Base-by-base conservation (phyloP, 2,113 vertebrate species). In the Pelvicachromis taeniatus region DNA sequence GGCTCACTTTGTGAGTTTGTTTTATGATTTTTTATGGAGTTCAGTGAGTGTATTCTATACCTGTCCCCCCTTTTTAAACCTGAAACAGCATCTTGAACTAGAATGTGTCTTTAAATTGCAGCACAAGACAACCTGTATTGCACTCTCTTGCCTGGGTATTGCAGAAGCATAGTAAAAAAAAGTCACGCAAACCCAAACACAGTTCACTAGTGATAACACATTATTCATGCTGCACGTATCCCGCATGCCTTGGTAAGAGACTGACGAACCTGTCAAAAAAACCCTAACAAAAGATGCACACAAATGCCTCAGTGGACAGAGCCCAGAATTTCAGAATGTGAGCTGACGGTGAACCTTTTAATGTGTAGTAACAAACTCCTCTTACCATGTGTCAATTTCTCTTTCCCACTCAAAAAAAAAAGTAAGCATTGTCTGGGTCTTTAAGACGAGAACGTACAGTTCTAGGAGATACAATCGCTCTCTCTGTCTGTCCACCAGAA, bases 391-490 rank as follows among this genome's bases (percentile, higher is more conserved):
- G 50, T 80, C n/a, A 35, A 54, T 83, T 81, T 78, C 84, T 82
- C 45, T 52, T 31, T 61, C 56, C 31, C 78, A 77, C 5, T 45
- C 50, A 59, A 40, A 54, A 10, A 53, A 50, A 5, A 12, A n/a
- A 82, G 26, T 33, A 17, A 54, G 14, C 42, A 1, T 48, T 83
- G 45, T 70, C 23, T 65, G 8, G 16, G 5, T 58, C 68, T 54
- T 68, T 68, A n/a, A 75, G 55, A 58, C 65, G 70, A 80, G 56
- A 80, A 52, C 82, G 68, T 58, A 81, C 52, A 86, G 59, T 88
- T 84, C 83, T 11, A 58, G 52, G 29, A 92, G 92, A 94, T 95
- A 86, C 10, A 17, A 90, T 92, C 90, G 86, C 78, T 70, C 86
- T 82, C 59, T 77, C 7, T 75, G 80, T 81, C n/a, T 9, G 17